Evolutionary conservation across 2,113 vertebrate genomes (phyloP).

Genomic region (Myxocyprinus asiaticus): DNA sequence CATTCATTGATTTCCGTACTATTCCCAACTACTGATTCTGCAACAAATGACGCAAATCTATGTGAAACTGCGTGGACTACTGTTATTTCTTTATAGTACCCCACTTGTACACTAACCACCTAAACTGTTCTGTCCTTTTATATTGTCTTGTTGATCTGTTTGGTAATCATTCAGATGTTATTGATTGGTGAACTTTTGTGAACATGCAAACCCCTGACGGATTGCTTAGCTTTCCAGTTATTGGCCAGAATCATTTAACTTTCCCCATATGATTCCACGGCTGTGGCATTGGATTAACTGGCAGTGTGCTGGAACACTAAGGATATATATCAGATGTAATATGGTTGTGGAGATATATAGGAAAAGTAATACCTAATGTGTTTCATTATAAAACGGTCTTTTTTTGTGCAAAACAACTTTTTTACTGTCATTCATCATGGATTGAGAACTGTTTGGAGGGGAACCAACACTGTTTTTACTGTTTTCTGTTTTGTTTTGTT

Average conservation of each 20-base stretch:
- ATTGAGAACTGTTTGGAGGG: neutral
- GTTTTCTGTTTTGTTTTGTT: too few relatives aligned
- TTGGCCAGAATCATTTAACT: neutral
- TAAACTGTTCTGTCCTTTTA: neutral
- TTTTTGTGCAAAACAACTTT: neutral
- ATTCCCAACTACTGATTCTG: neutral
- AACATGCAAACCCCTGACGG: neutral
- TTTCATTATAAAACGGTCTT: neutral
- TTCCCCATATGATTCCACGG: neutral
- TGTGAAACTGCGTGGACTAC: slow-evolving; percentile 21
- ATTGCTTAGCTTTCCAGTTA: neutral
- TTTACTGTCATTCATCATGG: too few relatives aligned
- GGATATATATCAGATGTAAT: neutral
- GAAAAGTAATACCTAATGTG: neutral
- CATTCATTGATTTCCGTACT: neutral
- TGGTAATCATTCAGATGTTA: neutral
- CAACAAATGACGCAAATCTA: slow-evolving; percentile 23
- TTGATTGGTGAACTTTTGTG: neutral
- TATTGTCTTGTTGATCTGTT: neutral
- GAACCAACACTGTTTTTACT: neutral
- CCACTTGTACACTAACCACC: neutral
- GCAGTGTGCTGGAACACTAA: slow-evolving; percentile 1
- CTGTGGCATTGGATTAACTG: neutral
- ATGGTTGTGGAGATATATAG: neutral
- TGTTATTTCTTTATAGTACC: neutral